A percentile compares a stretch with the other conserved stretches of the same genome.
Evolutionary conservation across 2,888 invertebrate species (phyloP).

Genomic region (Phyllotreta cruciferae): DNA sequence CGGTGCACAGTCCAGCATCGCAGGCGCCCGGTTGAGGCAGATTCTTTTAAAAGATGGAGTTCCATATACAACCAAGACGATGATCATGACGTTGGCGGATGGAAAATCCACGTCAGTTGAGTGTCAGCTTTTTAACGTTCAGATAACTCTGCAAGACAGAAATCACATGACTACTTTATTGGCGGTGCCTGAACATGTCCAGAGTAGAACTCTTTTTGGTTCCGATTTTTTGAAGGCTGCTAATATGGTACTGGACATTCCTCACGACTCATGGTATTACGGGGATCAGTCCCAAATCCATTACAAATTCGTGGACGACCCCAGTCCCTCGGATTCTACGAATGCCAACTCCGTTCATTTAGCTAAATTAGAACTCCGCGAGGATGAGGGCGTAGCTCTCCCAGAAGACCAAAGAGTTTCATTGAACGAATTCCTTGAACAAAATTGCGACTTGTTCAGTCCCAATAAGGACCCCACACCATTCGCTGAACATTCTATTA

Average conservation of each 20-base stretch:
- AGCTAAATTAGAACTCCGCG: conserved; percentile 3
- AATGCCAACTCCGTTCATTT: conserved; percentile 7
- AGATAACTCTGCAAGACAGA: not conserved
- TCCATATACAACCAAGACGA: not conserved
- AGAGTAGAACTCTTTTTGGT: conserved; percentile 18
- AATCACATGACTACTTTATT: too few species aligned
- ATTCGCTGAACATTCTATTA: conserved; percentile 14
- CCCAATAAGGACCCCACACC: conserved; percentile 19
- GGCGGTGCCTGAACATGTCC: conserved; percentile 3
- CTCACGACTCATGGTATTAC: conserved; percentile 14
- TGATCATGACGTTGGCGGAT: conserved; percentile 17
- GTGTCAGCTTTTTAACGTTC: not conserved
- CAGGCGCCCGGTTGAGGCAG: conserved; percentile 2
- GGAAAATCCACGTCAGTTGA: conserved; percentile 6
- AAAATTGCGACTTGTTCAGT: conserved; percentile 20
- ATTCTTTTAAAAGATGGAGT: too few species aligned
- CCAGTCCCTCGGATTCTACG: not conserved
- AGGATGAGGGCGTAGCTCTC: conserved; percentile 16
- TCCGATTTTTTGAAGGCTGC: conserved; percentile 14
- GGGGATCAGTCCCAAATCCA: not conserved
- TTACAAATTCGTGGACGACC: conserved; percentile 2
- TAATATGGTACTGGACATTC: conserved; percentile 15
- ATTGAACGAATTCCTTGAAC: conserved; percentile 3
- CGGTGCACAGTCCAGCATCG: conserved; percentile 9
- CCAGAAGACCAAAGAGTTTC: not conserved